Percentiles rank a stretch among this genome's conserved stretches.
Conservation (phyloP, 2,113 vertebrate species). For the Hippopotamus amphibius region DNA sequence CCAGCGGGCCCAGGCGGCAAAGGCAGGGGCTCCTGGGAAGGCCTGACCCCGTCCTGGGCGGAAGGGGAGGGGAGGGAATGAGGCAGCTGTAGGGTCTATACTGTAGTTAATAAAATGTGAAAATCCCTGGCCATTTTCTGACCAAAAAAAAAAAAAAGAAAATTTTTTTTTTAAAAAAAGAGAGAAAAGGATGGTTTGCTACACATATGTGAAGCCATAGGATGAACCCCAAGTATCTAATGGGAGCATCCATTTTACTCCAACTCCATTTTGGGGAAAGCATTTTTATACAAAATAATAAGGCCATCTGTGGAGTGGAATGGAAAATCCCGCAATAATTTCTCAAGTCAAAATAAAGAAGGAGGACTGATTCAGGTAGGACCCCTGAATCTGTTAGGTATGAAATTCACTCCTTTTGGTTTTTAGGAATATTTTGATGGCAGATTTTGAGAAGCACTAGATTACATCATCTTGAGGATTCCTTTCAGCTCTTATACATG, state of each 20-base stretch:
- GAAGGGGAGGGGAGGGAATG: background rate
- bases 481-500: background rate
- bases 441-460: background rate
- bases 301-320: background rate
- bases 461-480: background rate
- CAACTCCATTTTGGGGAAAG: background rate
- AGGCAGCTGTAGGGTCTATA: slow-evolving; percentile 58
- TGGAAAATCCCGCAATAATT: background rate
- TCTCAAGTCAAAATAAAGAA: background rate
- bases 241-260: background rate
- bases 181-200: background rate
- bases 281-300: background rate
- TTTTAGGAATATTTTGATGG: background rate
- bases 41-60: slow-evolving; percentile 80
- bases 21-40: slow-evolving; percentile 85
- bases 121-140: background rate
- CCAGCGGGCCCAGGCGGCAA: slow-evolving; percentile 90
- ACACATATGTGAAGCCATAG: background rate
- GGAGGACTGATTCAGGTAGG: background rate
- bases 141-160: background rate
- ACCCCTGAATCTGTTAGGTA: background rate
- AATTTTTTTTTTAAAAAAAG: background rate
- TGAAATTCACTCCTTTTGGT: background rate
- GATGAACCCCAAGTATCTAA: background rate
- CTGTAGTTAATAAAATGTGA: slow-evolving; percentile 75